Conservation (phyloP, 2,888 invertebrate genomes). For the Taenaris catops region DNA sequence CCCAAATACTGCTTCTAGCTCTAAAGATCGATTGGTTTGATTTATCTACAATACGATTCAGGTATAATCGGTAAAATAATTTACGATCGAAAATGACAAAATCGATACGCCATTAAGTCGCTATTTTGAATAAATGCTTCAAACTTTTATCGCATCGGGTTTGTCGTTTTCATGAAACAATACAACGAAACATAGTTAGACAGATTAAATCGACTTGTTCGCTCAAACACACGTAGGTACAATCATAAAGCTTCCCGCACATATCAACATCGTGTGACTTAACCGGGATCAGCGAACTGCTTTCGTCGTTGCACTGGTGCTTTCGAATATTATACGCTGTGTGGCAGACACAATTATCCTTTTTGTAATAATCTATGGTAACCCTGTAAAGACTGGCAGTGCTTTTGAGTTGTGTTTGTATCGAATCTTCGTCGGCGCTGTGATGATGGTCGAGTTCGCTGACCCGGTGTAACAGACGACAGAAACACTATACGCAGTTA, state of each 20-base stretch:
- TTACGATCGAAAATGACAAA: conserved; percentile 53
- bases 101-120: conserved; percentile 34
- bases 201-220: conserved; percentile 48
- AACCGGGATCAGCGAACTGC: conserved; percentile 39
- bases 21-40: conserved; percentile 54
- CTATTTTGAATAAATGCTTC: conserved; percentile 50
- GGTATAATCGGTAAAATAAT: conserved; percentile 36
- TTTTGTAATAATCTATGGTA: conserved; percentile 10
- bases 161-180: conserved; percentile 49
- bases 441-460: no score
- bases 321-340: neutral
- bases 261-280: conserved; percentile 39
- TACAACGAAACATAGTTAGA: conserved; percentile 54
- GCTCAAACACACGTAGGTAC: conserved; percentile 54
- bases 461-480: conserved; percentile 18
- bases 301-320: no score
- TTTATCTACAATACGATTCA: conserved; percentile 50
- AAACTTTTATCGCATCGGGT: conserved; percentile 33
- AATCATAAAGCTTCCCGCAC: conserved; percentile 58
- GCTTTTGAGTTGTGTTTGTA: no score
- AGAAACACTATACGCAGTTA: conserved; percentile 34
- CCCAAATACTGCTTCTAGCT: conserved; percentile 70
- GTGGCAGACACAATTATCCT: neutral
- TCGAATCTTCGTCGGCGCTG: no score
- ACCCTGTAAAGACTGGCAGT: conserved; percentile 20